Percentiles rank a stretch among this genome's conserved stretches.
phyloP scores from a whole-genome alignment of 2,113 vertebrate species.

The Coryphaenoides rupestris region DNA sequence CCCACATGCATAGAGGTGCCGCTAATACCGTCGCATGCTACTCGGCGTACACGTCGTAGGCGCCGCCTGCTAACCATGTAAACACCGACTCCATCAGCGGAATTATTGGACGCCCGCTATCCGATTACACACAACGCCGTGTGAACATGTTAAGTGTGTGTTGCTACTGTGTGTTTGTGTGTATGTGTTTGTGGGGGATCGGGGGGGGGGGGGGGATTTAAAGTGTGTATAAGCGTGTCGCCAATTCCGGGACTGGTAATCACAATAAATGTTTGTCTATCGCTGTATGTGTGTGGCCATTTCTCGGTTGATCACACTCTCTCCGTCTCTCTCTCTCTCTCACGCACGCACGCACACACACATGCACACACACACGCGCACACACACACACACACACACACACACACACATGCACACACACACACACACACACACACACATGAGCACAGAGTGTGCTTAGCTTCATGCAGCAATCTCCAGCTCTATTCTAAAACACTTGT shows the following conservation, averaged over 20 bases:
- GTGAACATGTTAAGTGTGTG: background rate
- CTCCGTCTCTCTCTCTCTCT: background rate
- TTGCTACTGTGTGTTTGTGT: too few species aligned
- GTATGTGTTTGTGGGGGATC: too few species aligned
- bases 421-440: background rate
- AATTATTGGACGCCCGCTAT: slow-evolving; percentile 15
- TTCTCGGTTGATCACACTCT: background rate
- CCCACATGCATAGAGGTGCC: slow-evolving; percentile 4
- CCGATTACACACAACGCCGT: slow-evolving; percentile 13
- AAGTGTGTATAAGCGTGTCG: slow-evolving; percentile 5
- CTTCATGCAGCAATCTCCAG: too few species aligned
- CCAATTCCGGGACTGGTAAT: too few species aligned
- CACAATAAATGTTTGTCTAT: background rate
- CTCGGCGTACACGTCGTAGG: too few species aligned
- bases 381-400: too few species aligned
- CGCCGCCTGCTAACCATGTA: background rate
- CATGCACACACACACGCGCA: too few species aligned
- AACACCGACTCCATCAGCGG: slow-evolving; percentile 10
- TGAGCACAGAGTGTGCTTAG: slow-evolving; percentile 1
- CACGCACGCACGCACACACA: too few species aligned
- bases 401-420: background rate
- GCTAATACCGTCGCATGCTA: slow-evolving; percentile 7
- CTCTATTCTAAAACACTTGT: too few species aligned
- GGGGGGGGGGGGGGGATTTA: too few species aligned
- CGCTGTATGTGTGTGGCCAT: background rate